These are phyloP conservation scores for Lottia gigantea DNA, from an alignment of 2,888 invertebrate species.

Conservation along the genomic window DNA sequence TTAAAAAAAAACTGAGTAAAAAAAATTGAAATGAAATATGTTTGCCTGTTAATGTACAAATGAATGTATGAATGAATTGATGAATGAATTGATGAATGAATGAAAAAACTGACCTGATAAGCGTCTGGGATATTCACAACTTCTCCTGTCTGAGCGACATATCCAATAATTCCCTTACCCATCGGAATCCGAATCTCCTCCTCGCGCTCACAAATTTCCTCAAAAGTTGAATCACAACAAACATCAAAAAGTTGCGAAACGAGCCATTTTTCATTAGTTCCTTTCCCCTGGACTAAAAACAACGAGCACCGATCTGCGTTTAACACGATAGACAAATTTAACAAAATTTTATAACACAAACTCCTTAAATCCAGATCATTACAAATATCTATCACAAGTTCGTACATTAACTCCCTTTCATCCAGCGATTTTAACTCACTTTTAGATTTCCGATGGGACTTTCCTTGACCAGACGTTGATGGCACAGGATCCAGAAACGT, in stretches of 20 bases:
- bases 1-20: no score
- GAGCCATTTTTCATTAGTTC: slow-evolving; percentile 73
- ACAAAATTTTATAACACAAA: slow-evolving; percentile 66
- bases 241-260: slow-evolving; percentile 67
- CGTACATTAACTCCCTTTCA: slow-evolving; percentile 67
- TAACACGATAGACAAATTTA: slow-evolving; percentile 64
- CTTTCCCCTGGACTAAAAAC: slow-evolving; percentile 68
- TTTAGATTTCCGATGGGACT: slow-evolving; percentile 70
- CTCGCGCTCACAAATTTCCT: slow-evolving; percentile 87
- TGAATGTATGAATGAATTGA: background rate
- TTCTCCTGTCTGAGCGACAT: slow-evolving; percentile 63
- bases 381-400: slow-evolving; percentile 66
- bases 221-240: slow-evolving; percentile 72
- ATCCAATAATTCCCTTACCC: slow-evolving; percentile 64
- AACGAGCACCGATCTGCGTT: slow-evolving; percentile 66
- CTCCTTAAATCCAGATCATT: slow-evolving; percentile 66
- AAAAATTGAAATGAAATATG: no score
- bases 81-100: slow-evolving; percentile 6
- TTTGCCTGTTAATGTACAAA: no score
- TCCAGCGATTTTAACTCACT: slow-evolving; percentile 72
- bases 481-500: slow-evolving; percentile 79
- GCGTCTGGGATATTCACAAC: slow-evolving; percentile 64
- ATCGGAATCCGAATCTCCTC: slow-evolving; percentile 78
- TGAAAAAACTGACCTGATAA: slow-evolving; percentile 56
- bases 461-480: slow-evolving; percentile 47